These are phyloP conservation scores for Megamerina dolium DNA, from an alignment of 2,888 invertebrate genomes.

Conservation along the genomic window DNA sequence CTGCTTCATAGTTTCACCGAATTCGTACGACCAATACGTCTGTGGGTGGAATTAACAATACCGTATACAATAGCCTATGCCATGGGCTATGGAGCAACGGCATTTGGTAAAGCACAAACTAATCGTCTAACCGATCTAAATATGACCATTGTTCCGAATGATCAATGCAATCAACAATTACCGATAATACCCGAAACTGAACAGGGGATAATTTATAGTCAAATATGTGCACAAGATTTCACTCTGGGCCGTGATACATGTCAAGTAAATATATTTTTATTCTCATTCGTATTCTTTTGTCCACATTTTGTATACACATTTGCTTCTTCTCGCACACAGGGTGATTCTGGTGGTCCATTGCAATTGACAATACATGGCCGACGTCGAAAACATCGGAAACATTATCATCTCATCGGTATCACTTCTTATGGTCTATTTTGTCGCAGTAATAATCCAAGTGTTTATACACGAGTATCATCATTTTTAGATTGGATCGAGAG, in stretches of 20 bases:
- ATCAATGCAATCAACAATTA: slow-evolving; percentile 33
- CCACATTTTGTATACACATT: neutral
- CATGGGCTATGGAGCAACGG: slow-evolving; percentile 58
- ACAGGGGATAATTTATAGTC: slow-evolving; percentile 36
- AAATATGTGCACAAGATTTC: slow-evolving; percentile 43
- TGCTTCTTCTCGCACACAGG: slow-evolving; percentile 23
- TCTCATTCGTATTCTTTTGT: neutral
- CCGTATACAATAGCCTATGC: slow-evolving; percentile 51
- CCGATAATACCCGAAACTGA: slow-evolving; percentile 30
- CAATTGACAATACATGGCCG: slow-evolving; percentile 37
- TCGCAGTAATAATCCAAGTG: slow-evolving; percentile 38
- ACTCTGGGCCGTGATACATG: slow-evolving; percentile 41
- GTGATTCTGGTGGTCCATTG: slow-evolving; percentile 46
- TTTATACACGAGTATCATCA: slow-evolving; percentile 39
- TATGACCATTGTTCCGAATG: slow-evolving; percentile 38
- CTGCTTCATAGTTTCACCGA: slow-evolving; percentile 30
- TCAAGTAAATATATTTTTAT: slow-evolving; percentile 24
- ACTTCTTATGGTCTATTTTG: slow-evolving; percentile 46
- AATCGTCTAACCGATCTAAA: slow-evolving; percentile 41
- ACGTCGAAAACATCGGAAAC: slow-evolving; percentile 24
- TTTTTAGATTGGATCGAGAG: slow-evolving; percentile 46
- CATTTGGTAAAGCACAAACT: slow-evolving; percentile 43
- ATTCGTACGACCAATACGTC: slow-evolving; percentile 55
- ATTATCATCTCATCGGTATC: slow-evolving; percentile 42
- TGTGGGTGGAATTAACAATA: slow-evolving; percentile 48